Conservation (phyloP, 2,888 invertebrate species). For the Tipula confusa region DNA sequence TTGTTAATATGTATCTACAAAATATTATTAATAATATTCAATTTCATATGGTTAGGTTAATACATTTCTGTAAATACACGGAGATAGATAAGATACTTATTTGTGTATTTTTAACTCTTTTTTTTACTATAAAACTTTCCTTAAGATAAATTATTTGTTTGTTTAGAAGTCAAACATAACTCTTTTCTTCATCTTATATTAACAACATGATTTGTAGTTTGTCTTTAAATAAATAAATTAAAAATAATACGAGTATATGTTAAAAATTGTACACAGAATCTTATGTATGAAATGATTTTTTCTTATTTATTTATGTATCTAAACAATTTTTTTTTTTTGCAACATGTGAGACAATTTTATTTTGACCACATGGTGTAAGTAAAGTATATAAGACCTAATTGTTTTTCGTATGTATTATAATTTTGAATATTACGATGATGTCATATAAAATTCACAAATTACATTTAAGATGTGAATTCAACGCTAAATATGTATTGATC, state of each 20-base stretch:
- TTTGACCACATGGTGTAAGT: background rate
- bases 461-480: background rate
- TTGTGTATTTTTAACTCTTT: background rate
- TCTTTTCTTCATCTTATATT: background rate
- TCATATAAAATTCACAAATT: background rate
- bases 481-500: background rate
- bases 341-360: background rate
- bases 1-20: background rate
- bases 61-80: background rate
- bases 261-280: background rate
- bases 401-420: background rate
- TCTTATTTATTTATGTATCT: background rate
- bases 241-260: background rate
- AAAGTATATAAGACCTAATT: background rate
- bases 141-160: conserved; percentile 5
- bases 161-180: background rate
- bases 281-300: background rate
- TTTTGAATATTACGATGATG: background rate
- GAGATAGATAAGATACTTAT: background rate
- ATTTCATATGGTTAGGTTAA: background rate
- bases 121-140: background rate
- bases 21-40: background rate
- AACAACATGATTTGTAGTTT: background rate
- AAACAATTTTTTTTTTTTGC: background rate
- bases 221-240: background rate